Conservation (phyloP, 2,888 invertebrate genomes). For the Chrysolina oricalcia region DNA sequence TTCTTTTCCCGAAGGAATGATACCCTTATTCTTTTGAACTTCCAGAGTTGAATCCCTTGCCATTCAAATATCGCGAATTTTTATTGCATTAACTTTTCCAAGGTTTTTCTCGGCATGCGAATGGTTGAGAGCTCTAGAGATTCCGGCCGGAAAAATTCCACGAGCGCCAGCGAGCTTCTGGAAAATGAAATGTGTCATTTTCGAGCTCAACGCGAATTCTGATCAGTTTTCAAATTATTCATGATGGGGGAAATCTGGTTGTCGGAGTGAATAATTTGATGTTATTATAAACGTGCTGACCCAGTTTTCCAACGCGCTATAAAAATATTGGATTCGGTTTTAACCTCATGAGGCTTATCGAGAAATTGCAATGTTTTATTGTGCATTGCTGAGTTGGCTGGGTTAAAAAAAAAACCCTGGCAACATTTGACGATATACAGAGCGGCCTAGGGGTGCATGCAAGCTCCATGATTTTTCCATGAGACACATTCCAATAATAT, state of each 20-base stretch:
- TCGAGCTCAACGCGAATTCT: neutral
- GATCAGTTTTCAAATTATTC: slow-evolving; percentile 19
- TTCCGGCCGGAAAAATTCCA: neutral
- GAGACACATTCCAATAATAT: too few species aligned
- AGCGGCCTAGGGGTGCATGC: too few species aligned
- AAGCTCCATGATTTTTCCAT: too few species aligned
- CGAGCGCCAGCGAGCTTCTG: too few species aligned
- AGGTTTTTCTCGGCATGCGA: neutral
- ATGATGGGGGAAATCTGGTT: neutral
- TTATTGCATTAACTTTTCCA: neutral
- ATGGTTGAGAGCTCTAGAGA: neutral
- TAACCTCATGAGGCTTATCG: neutral
- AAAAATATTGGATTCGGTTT: neutral
- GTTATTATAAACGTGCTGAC: neutral
- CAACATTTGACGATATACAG: too few species aligned
- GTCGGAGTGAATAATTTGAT: slow-evolving; percentile 2
- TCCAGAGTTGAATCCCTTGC: too few species aligned
- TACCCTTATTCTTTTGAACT: too few species aligned
- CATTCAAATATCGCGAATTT: neutral
- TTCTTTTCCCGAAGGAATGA: neutral
- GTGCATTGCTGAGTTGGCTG: neutral
- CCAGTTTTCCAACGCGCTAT: neutral
- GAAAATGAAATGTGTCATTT: slow-evolving; percentile 6
- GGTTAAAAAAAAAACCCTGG: too few species aligned
- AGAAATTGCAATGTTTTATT: neutral